phyloP scores from a whole-genome alignment of 2,797 vertebrate species.

The Gambusia yucatana region DNA sequence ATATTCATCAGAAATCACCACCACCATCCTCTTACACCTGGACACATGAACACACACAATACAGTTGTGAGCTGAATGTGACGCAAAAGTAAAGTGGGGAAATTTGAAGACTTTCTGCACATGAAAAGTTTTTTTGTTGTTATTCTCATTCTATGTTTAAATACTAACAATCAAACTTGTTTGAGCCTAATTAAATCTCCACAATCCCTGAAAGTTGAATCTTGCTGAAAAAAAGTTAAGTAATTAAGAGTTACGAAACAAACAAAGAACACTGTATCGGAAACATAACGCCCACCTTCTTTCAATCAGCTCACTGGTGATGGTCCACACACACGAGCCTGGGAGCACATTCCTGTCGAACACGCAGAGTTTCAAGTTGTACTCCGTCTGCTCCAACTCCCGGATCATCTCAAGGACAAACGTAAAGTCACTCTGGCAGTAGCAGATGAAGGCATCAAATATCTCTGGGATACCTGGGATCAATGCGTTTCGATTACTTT shows the following conservation, averaged over 20 bases:
- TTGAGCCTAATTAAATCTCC: background rate
- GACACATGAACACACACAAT: conserved; percentile 14
- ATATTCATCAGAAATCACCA: conserved; percentile 95
- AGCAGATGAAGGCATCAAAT: conserved; percentile 98
- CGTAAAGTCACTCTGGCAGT: conserved; percentile 90
- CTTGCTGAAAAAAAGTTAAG: background rate
- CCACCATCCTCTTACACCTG: conserved; percentile 97
- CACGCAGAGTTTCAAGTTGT: conserved; percentile 92
- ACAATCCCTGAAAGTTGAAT: background rate
- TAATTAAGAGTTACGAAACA: background rate
- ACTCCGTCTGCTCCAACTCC: conserved; percentile 89
- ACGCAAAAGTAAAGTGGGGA: background rate
- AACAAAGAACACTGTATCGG: too few species aligned
- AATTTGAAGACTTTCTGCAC: background rate
- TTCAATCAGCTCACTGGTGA: conserved; percentile 96
- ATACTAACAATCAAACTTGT: background rate
- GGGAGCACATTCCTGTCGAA: conserved; percentile 96
- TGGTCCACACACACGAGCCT: conserved; percentile 94
- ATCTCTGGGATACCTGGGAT: conserved; percentile 83
- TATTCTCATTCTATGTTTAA: background rate
- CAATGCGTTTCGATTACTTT: background rate
- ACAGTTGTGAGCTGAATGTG: background rate
- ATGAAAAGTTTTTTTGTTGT: background rate
- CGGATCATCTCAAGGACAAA: conserved; percentile 96
- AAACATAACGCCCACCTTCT: conserved; percentile 76